Base-by-base conservation (phyloP, 2,797 vertebrate species). In the Scolopax bukidnonensis region DNA sequence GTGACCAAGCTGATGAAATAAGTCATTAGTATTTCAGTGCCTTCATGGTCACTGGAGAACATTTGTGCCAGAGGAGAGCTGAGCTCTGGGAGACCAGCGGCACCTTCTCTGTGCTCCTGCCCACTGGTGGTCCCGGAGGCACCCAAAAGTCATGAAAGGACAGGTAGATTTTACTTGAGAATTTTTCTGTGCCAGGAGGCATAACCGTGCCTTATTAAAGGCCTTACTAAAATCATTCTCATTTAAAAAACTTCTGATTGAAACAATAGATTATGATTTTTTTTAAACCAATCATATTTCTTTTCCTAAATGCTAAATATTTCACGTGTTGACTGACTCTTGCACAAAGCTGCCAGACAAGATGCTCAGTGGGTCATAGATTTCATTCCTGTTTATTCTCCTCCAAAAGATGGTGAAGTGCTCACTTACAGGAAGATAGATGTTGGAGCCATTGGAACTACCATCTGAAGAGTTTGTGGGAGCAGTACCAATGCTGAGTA, bases 351-450 rank as follows among this genome's bases (percentile, higher is more conserved):
- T 81, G 24, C 65, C 30, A 47, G 50, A 30, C 3, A 63, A 50
- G 50, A 16, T 38, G 17, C 36, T 76, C 0, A 0, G 8, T 67
- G 21, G 4, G 4, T 60, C 85, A 4, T 32, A 23, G 13, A 3
- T 88, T 90, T 78, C 28, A 3, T 25, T 84, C 11, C 56, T 84
- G 12, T 33, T 89, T 75, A 25, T 91, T 14, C n/a, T 91, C 12
- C 14, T 91, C 18, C 15, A 38, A 24, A 64, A 56, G 3, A 1
- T 47, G 32, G n/a, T 20, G 10, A 60, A 89, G 3, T 53, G 12
- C 64, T 80, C 7, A 8, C 83, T 89, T 85, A 25, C 51, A 17
- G 50, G n/a, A 36, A 61, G 11, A 11, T 19, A 23, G 17, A 27
- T 59, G 27, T 43, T 65, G 33, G 36, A 79, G 43, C 9, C 14